Conservation (phyloP, 2,888 invertebrate species). For the Amphiduros pacificus region DNA sequence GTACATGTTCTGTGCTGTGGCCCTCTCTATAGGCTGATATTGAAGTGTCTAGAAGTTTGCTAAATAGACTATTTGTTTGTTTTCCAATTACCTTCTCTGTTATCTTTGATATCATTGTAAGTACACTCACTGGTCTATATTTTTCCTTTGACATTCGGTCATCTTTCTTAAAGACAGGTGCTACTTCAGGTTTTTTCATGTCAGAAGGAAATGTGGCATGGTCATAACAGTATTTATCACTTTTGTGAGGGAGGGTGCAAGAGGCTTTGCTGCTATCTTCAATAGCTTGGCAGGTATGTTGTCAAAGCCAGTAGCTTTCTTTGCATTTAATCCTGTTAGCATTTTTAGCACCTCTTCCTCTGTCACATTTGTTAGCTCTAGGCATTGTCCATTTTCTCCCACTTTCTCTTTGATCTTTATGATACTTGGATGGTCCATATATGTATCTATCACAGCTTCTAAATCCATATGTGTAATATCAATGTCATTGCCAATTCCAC, state of each 20-base stretch:
- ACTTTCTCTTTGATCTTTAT: neutral
- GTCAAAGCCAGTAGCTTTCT: neutral
- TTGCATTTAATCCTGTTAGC: neutral
- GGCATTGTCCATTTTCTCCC: too few relatives aligned
- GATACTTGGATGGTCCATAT: neutral
- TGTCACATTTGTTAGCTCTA: too few relatives aligned
- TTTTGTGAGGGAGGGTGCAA: neutral
- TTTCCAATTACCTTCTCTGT: neutral
- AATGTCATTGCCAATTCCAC: neutral
- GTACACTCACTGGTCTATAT: neutral
- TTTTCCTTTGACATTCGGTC: neutral
- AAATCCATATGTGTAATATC: neutral
- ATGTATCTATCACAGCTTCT: neutral
- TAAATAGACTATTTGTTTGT: neutral
- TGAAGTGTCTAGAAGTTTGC: neutral
- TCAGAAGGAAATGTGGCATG: neutral
- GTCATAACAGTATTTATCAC: neutral
- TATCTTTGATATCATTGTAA: neutral
- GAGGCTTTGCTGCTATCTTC: neutral
- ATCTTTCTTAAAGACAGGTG: neutral
- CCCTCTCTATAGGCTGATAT: neutral
- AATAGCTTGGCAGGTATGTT: neutral
- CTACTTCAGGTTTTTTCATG: neutral
- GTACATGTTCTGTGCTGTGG: neutral
- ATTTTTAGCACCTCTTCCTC: neutral